These are phyloP conservation scores for Ophonus ardosiacus DNA, from an alignment of 2,888 invertebrate genomes.

Conservation along the genomic window DNA sequence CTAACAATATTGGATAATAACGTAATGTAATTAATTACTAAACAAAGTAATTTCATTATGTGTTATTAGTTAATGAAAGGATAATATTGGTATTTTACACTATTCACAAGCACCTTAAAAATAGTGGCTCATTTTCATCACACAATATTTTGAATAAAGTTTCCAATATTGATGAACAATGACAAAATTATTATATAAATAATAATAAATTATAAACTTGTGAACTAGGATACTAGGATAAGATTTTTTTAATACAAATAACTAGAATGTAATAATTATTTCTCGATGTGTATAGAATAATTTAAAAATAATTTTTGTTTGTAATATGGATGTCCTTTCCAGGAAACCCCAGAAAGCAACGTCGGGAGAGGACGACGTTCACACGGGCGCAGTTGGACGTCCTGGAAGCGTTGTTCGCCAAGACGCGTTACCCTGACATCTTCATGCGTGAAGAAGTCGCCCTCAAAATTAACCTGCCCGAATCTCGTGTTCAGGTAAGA, in stretches of 20 bases:
- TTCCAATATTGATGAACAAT: no score
- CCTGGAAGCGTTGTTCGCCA: slow-evolving; percentile 94
- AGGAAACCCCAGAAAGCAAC: slow-evolving; percentile 91
- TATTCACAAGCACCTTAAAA: neutral
- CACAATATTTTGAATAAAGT: neutral
- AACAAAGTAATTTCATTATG: slow-evolving; percentile 37
- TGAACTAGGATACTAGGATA: no score
- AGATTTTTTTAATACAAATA: no score
- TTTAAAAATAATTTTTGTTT: no score
- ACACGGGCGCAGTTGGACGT: slow-evolving; percentile 97
- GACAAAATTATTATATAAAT: no score
- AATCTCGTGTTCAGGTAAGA: slow-evolving; percentile 96
- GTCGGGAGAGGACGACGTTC: slow-evolving; percentile 97
- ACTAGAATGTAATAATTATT: no score
- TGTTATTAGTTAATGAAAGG: slow-evolving; percentile 35
- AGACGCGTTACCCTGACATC: slow-evolving; percentile 98
- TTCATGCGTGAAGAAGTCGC: slow-evolving; percentile 99
- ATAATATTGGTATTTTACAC: slow-evolving; percentile 21
- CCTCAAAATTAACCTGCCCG: slow-evolving; percentile 97
- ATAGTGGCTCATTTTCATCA: neutral
- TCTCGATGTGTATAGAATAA: no score
- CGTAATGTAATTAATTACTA: slow-evolving; percentile 21
- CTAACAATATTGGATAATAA: neutral
- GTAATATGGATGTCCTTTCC: neutral
- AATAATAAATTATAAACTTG: no score